Evolutionary conservation across 2,113 vertebrate genomes (phyloP).

Genomic region (Noturus placidus): DNA sequence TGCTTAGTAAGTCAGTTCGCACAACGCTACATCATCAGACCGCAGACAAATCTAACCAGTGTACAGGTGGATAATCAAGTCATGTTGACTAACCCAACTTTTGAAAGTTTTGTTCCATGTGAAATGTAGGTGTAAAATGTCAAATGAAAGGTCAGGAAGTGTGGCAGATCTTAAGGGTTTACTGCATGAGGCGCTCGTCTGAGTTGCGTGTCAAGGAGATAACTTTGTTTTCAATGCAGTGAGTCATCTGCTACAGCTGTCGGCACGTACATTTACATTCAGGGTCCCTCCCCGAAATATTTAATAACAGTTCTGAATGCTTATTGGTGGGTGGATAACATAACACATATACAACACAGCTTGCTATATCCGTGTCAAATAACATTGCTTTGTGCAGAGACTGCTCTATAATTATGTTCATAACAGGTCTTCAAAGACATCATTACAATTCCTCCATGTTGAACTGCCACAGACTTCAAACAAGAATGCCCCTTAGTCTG

Average conservation of each 20-base stretch:
- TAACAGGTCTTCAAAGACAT: neutral
- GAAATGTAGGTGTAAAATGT: conserved; percentile 2
- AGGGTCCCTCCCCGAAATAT: neutral
- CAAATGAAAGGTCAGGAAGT: neutral
- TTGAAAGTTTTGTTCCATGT: neutral
- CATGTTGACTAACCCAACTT: neutral
- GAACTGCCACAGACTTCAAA: neutral
- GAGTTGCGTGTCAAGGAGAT: conserved; percentile 1
- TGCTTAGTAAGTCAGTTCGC: neutral
- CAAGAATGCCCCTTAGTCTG: neutral
- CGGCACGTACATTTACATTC: neutral
- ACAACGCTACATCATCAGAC: neutral
- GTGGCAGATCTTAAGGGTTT: conserved; percentile 14
- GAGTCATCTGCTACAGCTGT: conserved; percentile 19
- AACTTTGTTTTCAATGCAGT: neutral
- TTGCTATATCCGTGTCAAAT: neutral
- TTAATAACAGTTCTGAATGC: neutral
- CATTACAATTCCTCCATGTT: neutral
- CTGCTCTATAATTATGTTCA: neutral
- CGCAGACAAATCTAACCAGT: neutral
- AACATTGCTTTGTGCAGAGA: neutral
- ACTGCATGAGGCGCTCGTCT: neutral
- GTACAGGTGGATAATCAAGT: neutral
- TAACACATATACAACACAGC: neutral
- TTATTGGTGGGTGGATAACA: neutral